Evolutionary conservation across 2,113 vertebrate genomes (phyloP), one percentile per base, ranked within the genome.

Genomic region (Gymnogyps californianus): DNA sequence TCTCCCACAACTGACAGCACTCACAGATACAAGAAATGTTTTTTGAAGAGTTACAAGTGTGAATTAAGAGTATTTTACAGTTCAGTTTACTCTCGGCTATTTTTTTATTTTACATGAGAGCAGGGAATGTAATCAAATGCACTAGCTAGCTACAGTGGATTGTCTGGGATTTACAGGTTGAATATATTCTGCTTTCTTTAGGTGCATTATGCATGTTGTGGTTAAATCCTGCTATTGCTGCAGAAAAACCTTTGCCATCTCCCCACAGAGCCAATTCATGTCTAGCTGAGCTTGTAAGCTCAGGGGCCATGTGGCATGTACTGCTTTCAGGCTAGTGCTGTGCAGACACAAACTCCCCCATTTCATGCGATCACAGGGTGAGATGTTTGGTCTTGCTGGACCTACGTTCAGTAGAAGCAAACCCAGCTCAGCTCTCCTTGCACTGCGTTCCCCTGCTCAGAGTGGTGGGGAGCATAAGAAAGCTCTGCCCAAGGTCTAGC

Each of bases 121-220:
- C 52, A 93, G 78, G 55, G 58, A 85, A 62, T 52, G 29, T 40
- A 62, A 70, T 62, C 49, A 70, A 57, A 38, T 9, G 20, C 20
- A 62, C n/a, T 36, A 52, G 61, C 22, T 74, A 93, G 32, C 80
- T 46, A 46, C 29, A 78, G 42, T 21, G 10, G 52, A 72, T 90
- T 90, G 83, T 87, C 54, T 54, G 64, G n/a, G 86, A 84, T 79
- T 83, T 93, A 78, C 51, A 46, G 40, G 62, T 69, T 83, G 76
- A 70, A 42, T 20, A 54, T 34, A 44, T 75, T 31, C 38, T 87
- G 32, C 42, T 89, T 96, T 52, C 67, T 74, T 92, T 32, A 76
- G 26, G 24, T 88, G 47, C 13, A 34, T 34, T 54, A 31, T 31
- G 16, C 46, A 64, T 6, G 1, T 72, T 80, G 34, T 40, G 13